A percentile compares a stretch with the other conserved stretches of the same genome.
phyloP scores from a whole-genome alignment of 2,888 invertebrate species.

The Rhorus exstirpatorius region DNA sequence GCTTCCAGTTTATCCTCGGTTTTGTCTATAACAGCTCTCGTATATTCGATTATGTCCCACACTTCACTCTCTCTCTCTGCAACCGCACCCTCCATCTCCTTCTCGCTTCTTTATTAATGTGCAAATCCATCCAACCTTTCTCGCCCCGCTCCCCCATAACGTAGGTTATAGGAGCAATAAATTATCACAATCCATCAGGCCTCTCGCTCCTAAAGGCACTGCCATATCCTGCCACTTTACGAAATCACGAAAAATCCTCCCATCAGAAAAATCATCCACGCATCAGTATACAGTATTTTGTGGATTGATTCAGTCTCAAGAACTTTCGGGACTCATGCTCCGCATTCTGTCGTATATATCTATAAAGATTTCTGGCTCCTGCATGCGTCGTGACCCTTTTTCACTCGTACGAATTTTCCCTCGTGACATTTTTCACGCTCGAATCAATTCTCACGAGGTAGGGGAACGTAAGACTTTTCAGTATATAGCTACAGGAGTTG shows the following conservation, averaged over 20 bases:
- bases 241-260: not conserved
- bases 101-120: conserved; percentile 32
- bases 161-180: not conserved
- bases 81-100: conserved; percentile 5
- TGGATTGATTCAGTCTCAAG: not conserved
- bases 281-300: not conserved
- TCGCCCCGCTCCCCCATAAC: not conserved
- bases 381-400: not conserved
- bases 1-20: conserved; percentile 41
- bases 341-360: no score
- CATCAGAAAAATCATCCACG: not conserved
- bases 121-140: conserved; percentile 29
- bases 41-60: conserved; percentile 60
- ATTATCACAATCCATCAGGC: conserved; percentile 26
- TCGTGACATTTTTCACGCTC: not conserved
- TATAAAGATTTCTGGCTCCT: no score
- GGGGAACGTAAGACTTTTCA: no score
- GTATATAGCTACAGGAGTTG: no score
- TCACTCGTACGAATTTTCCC: not conserved
- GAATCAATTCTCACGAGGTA: not conserved
- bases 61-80: conserved; percentile 37
- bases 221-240: not conserved
- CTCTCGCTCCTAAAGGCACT: not conserved
- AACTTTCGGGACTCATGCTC: not conserved
- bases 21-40: conserved; percentile 52